Conservation (phyloP, 2,888 invertebrate genomes). For the Plagodis pulveraria region DNA sequence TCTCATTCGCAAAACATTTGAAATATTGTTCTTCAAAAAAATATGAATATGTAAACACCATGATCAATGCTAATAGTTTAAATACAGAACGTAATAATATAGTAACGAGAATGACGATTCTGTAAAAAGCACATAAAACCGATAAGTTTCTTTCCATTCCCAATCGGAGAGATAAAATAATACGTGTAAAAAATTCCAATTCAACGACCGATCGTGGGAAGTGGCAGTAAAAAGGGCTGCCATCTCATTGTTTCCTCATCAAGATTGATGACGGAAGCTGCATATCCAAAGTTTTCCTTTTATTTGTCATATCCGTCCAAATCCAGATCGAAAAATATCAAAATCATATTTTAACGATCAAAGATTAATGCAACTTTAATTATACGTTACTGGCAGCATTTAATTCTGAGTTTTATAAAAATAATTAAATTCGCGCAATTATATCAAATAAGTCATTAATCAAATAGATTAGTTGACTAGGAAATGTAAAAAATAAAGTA, state of each 20-base stretch:
- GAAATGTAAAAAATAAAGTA: slow-evolving; percentile 54
- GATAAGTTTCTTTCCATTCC: slow-evolving; percentile 1
- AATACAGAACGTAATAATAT: no score
- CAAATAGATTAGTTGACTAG: slow-evolving; percentile 68
- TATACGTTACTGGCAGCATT: slow-evolving; percentile 45
- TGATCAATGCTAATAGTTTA: no score
- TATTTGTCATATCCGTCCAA: slow-evolving; percentile 72
- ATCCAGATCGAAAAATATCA: slow-evolving; percentile 55
- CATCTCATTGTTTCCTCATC: slow-evolving; percentile 62
- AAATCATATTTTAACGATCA: slow-evolving; percentile 41
- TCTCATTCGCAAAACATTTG: no score
- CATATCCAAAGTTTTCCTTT: slow-evolving; percentile 60
- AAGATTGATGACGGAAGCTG: slow-evolving; percentile 78
- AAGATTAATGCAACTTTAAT: slow-evolving; percentile 72
- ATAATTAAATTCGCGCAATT: slow-evolving; percentile 42
- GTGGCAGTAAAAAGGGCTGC: slow-evolving; percentile 44
- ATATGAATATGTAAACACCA: no score
- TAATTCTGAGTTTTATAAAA: slow-evolving; percentile 36
- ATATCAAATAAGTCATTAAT: slow-evolving; percentile 56
- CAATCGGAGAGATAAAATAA: slow-evolving; percentile 13
- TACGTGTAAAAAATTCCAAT: slow-evolving; percentile 33
- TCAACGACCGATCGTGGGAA: slow-evolving; percentile 55
- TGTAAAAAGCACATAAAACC: not conserved
- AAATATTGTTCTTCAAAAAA: no score
- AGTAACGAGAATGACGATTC: not conserved